Percentiles rank a stretch among this genome's conserved stretches.
Evolutionary conservation across 2,797 vertebrate species (phyloP).

Genomic region (Neosalanx taihuensis): DNA sequence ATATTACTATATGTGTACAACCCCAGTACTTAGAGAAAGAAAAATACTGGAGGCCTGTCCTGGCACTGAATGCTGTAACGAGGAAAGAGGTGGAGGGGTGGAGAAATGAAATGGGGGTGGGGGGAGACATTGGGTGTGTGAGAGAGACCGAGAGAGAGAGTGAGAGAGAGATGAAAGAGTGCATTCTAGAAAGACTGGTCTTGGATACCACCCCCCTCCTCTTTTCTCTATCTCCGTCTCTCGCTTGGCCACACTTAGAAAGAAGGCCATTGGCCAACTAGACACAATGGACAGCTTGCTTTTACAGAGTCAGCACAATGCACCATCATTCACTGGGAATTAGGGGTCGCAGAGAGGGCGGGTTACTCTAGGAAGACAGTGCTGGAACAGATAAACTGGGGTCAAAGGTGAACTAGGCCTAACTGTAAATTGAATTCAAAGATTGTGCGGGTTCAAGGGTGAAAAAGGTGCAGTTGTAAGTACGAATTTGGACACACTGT

Average conservation of each 20-base stretch:
- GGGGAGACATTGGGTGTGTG: constrained; percentile 15
- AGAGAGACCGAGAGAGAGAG: constrained; percentile 6
- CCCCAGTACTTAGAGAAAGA: not conserved
- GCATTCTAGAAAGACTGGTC: not conserved
- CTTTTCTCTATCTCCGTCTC: too few species aligned
- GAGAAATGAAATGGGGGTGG: constrained; percentile 19
- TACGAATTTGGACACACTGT: too few species aligned
- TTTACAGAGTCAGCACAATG: not conserved
- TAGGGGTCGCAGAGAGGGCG: not conserved
- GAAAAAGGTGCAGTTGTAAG: too few species aligned
- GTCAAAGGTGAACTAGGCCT: not conserved
- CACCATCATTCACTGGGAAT: not conserved
- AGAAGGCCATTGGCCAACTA: not conserved
- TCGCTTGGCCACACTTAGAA: too few species aligned
- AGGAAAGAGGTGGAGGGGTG: not conserved
- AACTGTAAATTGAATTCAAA: too few species aligned
- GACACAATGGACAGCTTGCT: not conserved
- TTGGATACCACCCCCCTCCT: not conserved
- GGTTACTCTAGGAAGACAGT: not conserved
- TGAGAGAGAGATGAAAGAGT: not conserved
- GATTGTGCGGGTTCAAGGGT: too few species aligned
- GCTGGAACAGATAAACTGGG: not conserved
- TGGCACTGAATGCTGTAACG: not conserved
- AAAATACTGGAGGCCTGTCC: not conserved
- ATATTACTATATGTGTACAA: not conserved